These are phyloP conservation scores for Whitmania pigra DNA, from an alignment of 1,140 invertebrate genomes.

Conservation along the genomic window DNA sequence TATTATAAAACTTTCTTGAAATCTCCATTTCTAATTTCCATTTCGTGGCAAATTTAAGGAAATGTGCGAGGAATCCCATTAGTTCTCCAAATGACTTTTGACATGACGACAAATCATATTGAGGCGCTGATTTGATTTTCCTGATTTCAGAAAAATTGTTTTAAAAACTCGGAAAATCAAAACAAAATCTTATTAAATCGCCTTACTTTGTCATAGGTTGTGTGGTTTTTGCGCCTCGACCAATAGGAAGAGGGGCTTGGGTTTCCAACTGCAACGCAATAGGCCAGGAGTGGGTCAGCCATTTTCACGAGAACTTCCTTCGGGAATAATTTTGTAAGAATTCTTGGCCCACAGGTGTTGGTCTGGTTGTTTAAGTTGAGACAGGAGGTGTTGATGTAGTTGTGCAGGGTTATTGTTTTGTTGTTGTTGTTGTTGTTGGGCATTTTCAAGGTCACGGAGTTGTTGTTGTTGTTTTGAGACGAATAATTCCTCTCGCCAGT, in stretches of 20 bases:
- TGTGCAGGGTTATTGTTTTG: background rate
- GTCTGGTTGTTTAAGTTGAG: background rate
- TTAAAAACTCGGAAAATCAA: background rate
- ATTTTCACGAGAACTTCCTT: constrained; percentile 9
- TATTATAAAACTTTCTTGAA: no score
- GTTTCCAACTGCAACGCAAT: constrained; percentile 20
- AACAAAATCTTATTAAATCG: background rate
- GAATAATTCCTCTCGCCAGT: background rate
- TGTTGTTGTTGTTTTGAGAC: no score
- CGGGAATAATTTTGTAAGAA: background rate
- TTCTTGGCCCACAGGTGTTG: constrained; percentile 9
- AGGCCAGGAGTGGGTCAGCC: background rate
- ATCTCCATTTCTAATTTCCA: no score
- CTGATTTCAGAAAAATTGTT: no score
- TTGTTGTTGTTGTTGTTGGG: background rate
- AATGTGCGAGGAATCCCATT: no score
- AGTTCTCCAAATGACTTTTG: no score
- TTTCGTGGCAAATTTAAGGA: no score
- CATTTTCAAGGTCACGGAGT: no score
- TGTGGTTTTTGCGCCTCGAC: constrained; percentile 12
- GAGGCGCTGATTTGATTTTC: no score
- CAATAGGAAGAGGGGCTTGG: constrained; percentile 21
- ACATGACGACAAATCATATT: no score
- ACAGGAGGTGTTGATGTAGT: background rate
- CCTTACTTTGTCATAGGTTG: background rate